Conservation (phyloP, 2,888 invertebrate species). For the Cantharis rufa region DNA sequence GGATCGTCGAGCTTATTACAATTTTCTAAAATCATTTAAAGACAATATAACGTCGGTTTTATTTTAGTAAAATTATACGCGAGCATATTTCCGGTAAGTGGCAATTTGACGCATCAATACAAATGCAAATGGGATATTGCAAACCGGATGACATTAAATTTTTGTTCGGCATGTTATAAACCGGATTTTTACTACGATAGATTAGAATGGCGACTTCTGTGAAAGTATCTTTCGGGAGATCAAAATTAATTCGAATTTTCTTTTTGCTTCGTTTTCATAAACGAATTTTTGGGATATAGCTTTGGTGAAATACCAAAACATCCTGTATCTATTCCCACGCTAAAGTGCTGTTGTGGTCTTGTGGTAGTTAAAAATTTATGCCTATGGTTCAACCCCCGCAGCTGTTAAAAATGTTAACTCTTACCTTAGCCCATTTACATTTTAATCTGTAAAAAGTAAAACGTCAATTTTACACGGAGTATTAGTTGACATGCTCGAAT, state of each 20-base stretch:
- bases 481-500: slow-evolving; percentile 12
- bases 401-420: background rate
- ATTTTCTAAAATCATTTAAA: background rate
- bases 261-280: no score
- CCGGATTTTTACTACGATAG: background rate
- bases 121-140: background rate
- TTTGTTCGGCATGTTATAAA: background rate
- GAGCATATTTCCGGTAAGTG: background rate
- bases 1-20: no score
- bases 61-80: background rate
- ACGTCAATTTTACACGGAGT: background rate
- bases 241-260: no score
- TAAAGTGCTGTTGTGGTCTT: no score
- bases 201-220: background rate
- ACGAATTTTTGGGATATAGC: no score
- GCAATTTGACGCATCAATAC: background rate
- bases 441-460: background rate
- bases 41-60: background rate
- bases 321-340: background rate
- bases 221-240: no score
- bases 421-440: background rate
- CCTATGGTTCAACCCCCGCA: background rate
- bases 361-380: background rate
- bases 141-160: background rate
- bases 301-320: background rate